Evolutionary conservation across 2,888 invertebrate genomes (phyloP), one percentile per base, ranked within the genome.

Genomic region (Ophonus ardosiacus): DNA sequence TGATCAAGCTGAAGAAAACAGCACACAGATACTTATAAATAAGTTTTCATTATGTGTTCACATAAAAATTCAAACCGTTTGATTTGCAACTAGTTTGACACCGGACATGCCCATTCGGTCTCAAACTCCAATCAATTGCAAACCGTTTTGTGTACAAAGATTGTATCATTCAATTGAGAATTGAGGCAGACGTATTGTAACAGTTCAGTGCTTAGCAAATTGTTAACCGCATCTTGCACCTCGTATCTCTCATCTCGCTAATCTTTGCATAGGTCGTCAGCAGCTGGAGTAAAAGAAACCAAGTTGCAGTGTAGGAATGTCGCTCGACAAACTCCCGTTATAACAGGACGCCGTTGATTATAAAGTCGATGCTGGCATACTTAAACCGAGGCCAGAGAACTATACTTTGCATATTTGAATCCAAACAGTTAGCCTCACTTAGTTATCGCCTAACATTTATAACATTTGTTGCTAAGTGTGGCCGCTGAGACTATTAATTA

Each of bases 341-440:
- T 13, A 71, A 56, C 81, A 81, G 81, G 81, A 81, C 81, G 81
- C 81, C 51, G 56, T 56, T 68, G 71, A 81, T 81, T 65, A 80
- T 81, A 81, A 81, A 81, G n/a, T 51, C 38, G 38, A 81, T 43
- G 17, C 65, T 81, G 81, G 81, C 81, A 65, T 81, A 81, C 81
- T 81, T 81, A 38, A 21, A 38, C 21, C 43, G 31, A 40, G 18
- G 38, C 78, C 78, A 21, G 15, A 15, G 61, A 65, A 81, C 81
- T 65, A 65, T 51, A 81, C 40, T 63, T 81, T 81, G 81, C 81
- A 81, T 81, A 81, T 81, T 81, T 81, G 63, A 81, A 81, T 81
- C 43, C 43, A 13, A 51, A 51, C 43, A 51, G 43, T 51, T 51
- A 51, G 43, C 0, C 13, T 8, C 43, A 51, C 43, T 51, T 51